A percentile compares a stretch with the other conserved stretches of the same genome.
Evolutionary conservation across 92 coral and sea anemone genomes (phyloP).

Genomic region (Bergia sp.): DNA sequence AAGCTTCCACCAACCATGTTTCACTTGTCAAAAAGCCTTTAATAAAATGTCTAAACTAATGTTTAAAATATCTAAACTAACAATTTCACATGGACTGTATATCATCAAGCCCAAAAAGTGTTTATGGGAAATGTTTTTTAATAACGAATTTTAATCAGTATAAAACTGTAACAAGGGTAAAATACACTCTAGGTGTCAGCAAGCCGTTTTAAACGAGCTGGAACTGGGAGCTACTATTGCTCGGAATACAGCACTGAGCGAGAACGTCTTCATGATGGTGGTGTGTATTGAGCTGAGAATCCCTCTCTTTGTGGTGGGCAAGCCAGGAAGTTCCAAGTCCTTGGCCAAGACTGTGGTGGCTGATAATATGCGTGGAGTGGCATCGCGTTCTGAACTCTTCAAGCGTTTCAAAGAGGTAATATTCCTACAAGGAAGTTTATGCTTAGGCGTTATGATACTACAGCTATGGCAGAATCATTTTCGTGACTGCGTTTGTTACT

Average conservation of each 20-base stretch:
- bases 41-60: no score
- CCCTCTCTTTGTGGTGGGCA: constrained; percentile 87
- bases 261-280: constrained; percentile 93
- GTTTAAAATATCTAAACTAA: no score
- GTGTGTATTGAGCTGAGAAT: constrained; percentile 86
- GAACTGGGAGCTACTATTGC: constrained; percentile 77
- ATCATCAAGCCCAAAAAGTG: no score
- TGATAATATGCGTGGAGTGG: constrained; percentile 71
- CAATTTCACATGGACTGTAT: no score
- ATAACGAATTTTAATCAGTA: no score
- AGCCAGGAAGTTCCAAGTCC: constrained; percentile 92
- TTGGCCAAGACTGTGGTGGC: constrained; percentile 78
- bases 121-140: no score
- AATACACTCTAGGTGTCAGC: constrained; percentile 64
- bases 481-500: no score
- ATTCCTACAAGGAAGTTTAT: no score
- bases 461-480: no score
- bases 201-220: constrained; percentile 69
- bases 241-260: constrained; percentile 75
- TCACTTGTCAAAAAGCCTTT: no score
- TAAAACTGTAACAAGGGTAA: neutral
- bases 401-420: constrained; percentile 69
- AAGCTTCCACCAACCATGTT: no score
- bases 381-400: constrained; percentile 61
- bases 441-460: no score